These are phyloP conservation scores for Sebastes steindachneri DNA, from an alignment of 2,797 vertebrate genomes.

Conservation along the genomic window DNA sequence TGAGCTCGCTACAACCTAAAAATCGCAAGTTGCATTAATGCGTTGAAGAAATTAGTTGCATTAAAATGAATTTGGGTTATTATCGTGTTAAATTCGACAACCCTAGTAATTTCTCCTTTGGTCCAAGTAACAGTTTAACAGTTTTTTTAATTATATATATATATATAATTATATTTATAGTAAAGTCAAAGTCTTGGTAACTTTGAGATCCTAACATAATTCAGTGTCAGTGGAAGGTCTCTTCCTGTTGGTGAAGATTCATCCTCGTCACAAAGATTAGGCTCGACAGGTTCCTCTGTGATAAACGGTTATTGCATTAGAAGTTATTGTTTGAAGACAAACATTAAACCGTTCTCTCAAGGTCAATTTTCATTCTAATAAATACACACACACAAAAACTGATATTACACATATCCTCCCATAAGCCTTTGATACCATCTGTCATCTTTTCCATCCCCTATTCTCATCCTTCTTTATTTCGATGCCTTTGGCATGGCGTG, in stretches of 20 bases:
- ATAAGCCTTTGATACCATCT: constrained; percentile 58
- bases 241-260: background rate
- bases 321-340: constrained; percentile 22
- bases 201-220: background rate
- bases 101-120: background rate
- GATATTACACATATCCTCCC: constrained; percentile 31
- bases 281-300: constrained; percentile 18
- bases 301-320: constrained; percentile 13
- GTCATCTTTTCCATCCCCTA: constrained; percentile 74
- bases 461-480: constrained; percentile 60
- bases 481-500: constrained; percentile 62
- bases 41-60: too few species aligned
- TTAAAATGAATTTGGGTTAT: too few species aligned
- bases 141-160: background rate
- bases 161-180: background rate
- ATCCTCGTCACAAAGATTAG: background rate
- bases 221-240: background rate
- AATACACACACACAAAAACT: constrained; percentile 43
- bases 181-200: background rate
- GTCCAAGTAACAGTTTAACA: background rate
- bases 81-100: too few species aligned
- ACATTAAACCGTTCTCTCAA: constrained; percentile 11
- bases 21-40: too few species aligned
- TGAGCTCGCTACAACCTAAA: too few species aligned
- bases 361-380: constrained; percentile 37